These are phyloP conservation scores for Lycodopsis pacificus DNA, from an alignment of 2,797 vertebrate genomes.

Conservation along the genomic window DNA sequence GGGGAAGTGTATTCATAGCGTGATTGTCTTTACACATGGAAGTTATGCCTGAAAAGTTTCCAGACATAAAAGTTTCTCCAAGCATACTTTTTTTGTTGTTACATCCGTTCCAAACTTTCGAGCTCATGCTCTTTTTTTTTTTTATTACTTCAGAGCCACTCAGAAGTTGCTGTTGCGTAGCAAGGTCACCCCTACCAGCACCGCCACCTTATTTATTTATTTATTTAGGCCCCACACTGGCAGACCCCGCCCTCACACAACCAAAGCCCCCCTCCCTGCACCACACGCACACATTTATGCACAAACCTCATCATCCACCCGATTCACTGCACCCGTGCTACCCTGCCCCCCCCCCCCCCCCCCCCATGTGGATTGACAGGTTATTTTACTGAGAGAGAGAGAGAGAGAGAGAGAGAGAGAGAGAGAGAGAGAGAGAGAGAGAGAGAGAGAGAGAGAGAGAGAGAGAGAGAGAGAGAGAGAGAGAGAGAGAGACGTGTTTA, in stretches of 20 bases:
- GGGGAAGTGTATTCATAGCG: constrained; percentile 28
- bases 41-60: constrained; percentile 35
- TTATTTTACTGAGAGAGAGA: constrained; percentile 41
- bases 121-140: constrained; percentile 26
- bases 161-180: constrained; percentile 52
- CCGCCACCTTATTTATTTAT: constrained; percentile 40
- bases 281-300: constrained; percentile 10
- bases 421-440: constrained; percentile 48
- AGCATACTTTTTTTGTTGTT: constrained; percentile 24
- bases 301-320: constrained; percentile 39
- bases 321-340: constrained; percentile 21
- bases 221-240: constrained; percentile 40
- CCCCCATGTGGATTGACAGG: constrained; percentile 60
- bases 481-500: constrained; percentile 13
- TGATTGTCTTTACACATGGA: constrained; percentile 2
- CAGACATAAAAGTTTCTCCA: constrained; percentile 17
- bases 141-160: constrained; percentile 43
- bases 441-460: constrained; percentile 24
- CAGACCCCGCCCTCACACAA: constrained; percentile 33
- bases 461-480: constrained; percentile 48
- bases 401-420: constrained; percentile 25
- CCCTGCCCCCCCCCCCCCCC: constrained; percentile 14
- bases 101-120: constrained; percentile 18
- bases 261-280: background rate
- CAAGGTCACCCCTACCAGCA: constrained; percentile 69